phyloP scores from a whole-genome alignment of 2,113 vertebrate genomes.

The Pachyramphus minor region DNA sequence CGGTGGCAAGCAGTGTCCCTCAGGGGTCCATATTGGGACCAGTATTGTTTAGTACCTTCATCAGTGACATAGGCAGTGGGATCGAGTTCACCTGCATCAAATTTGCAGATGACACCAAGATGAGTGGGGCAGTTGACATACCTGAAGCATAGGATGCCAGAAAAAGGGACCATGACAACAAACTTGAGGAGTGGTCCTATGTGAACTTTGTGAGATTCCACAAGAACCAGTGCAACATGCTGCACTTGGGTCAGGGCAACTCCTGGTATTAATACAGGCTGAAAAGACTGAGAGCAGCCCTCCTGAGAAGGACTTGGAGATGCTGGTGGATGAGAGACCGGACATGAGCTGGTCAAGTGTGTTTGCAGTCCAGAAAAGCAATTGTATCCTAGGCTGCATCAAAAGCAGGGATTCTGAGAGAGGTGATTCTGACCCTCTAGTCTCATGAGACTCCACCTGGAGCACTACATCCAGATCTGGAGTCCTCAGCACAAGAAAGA shows the following conservation, averaged over 20 bases:
- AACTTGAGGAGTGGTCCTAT: neutral
- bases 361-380: neutral
- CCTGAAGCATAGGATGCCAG: neutral
- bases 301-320: neutral
- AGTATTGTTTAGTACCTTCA: neutral
- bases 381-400: neutral
- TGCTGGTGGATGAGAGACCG: neutral
- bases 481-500: neutral
- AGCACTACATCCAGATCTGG: neutral
- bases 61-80: neutral
- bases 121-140: accelerated
- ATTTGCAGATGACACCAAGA: neutral
- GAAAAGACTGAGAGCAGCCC: neutral
- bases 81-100: neutral
- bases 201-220: neutral
- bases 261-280: accelerated
- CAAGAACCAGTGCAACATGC: neutral
- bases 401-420: accelerated
- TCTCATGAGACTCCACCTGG: neutral
- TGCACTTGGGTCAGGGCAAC: neutral
- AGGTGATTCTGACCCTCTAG: neutral
- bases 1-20: neutral
- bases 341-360: neutral
- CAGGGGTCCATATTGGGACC: neutral
- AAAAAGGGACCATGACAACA: neutral